Percentiles rank a stretch among this genome's conserved stretches.
Evolutionary conservation across 2,888 invertebrate genomes (phyloP).

Genomic region (Sminthurides aquaticus): DNA sequence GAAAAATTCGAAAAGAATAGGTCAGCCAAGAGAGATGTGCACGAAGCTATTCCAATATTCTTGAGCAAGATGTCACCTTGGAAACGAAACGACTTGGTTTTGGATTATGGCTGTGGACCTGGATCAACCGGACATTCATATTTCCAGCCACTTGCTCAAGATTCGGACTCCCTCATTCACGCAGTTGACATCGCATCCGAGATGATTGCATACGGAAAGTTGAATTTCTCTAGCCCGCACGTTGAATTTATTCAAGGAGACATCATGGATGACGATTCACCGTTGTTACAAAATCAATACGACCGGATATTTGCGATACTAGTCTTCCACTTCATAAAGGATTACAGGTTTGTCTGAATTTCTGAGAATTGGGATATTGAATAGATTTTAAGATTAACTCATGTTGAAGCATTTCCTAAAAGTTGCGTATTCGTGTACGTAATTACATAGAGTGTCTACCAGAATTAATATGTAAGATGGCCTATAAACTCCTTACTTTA

Average conservation of each 20-base stretch:
- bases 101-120: slow-evolving; percentile 38
- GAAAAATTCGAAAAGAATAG: slow-evolving; percentile 31
- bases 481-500: neutral
- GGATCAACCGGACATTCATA: slow-evolving; percentile 28
- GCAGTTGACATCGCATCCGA: slow-evolving; percentile 32
- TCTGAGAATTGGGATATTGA: too few relatives aligned
- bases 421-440: too few relatives aligned
- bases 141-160: slow-evolving; percentile 26
- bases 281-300: slow-evolving; percentile 26
- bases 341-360: slow-evolving; percentile 31
- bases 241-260: slow-evolving; percentile 23
- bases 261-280: slow-evolving; percentile 27
- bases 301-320: slow-evolving; percentile 36
- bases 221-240: slow-evolving; percentile 23
- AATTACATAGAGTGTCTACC: too few relatives aligned
- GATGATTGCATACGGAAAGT: slow-evolving; percentile 33
- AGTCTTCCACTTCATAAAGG: slow-evolving; percentile 32
- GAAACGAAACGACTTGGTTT: slow-evolving; percentile 18
- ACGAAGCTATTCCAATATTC: slow-evolving; percentile 27
- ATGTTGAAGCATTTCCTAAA: too few relatives aligned
- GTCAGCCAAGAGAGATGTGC: slow-evolving; percentile 30
- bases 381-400: too few relatives aligned
- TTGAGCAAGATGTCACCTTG: slow-evolving; percentile 22
- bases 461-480: too few relatives aligned
- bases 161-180: slow-evolving; percentile 24